phyloP scores from a whole-genome alignment of 2,888 invertebrate genomes.

The Aspidapion aeneum region DNA sequence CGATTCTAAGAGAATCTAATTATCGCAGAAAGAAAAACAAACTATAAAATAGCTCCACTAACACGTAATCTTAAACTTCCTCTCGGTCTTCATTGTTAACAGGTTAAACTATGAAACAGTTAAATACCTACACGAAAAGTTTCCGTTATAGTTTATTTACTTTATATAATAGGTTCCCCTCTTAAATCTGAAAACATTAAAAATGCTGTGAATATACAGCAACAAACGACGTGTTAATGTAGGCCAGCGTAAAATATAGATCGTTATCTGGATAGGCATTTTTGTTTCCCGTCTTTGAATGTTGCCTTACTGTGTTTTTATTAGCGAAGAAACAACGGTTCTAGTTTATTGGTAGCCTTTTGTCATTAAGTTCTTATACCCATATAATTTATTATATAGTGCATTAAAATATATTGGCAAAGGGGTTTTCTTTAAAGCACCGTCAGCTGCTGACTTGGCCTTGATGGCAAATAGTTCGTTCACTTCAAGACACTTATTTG shows the following conservation, averaged over 20 bases:
- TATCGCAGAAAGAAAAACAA: no score
- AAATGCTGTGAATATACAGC: conserved; percentile 14
- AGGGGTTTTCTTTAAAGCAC: background rate
- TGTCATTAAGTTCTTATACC: background rate
- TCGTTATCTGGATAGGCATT: conserved; percentile 20
- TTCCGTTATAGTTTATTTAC: conserved; percentile 17
- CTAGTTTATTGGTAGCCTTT: background rate
- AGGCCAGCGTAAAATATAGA: conserved; percentile 24
- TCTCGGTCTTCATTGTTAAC: conserved; percentile 5
- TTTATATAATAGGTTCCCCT: conserved; percentile 12
- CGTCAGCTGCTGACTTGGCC: background rate
- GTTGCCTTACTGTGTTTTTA: background rate
- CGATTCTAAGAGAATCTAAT: no score
- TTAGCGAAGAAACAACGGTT: background rate
- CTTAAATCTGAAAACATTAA: conserved; percentile 18
- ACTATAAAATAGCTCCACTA: no score
- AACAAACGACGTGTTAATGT: conserved; percentile 16
- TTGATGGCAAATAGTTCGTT: background rate
- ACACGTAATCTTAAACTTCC: no score
- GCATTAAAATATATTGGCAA: background rate
- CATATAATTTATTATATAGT: background rate
- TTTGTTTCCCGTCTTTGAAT: background rate
- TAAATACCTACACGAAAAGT: conserved; percentile 4
- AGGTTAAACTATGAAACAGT: conserved; percentile 16
- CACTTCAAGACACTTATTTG: background rate